phyloP scores from a whole-genome alignment of 2,888 invertebrate genomes.

The Cerastis rubricosa region DNA sequence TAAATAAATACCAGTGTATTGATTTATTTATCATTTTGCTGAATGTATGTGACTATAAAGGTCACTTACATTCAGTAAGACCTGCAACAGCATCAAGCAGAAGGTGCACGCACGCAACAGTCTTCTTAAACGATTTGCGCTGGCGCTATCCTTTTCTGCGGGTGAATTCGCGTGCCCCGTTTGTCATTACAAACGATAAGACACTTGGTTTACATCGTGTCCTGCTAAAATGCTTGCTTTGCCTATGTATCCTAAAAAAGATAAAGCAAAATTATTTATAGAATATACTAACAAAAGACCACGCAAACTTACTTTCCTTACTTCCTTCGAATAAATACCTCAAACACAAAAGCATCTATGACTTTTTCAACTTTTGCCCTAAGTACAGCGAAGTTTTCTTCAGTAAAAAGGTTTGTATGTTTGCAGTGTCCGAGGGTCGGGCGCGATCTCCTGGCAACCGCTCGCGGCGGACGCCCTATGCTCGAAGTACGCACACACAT shows the following conservation, averaged over 20 bases:
- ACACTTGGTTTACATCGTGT: no score
- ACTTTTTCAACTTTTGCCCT: slow-evolving; percentile 24
- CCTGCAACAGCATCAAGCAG: no score
- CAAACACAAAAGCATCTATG: slow-evolving; percentile 5
- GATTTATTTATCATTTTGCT: no score
- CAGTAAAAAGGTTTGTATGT: slow-evolving; percentile 55
- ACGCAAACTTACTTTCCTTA: background rate
- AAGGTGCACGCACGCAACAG: no score
- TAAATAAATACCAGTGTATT: no score
- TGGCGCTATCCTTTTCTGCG: no score
- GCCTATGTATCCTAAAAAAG: background rate
- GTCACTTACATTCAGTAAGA: no score
- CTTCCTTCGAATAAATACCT: background rate
- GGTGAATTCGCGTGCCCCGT: no score
- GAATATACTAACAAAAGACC: background rate
- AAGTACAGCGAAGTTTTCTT: slow-evolving; percentile 24
- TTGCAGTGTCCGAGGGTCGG: slow-evolving; percentile 80
- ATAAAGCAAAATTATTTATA: background rate
- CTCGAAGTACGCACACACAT: slow-evolving; percentile 83
- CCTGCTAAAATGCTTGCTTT: background rate
- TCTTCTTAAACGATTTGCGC: no score
- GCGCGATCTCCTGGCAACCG: slow-evolving; percentile 79
- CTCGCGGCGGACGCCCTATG: slow-evolving; percentile 85
- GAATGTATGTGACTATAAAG: no score
- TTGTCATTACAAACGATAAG: no score